Percentiles rank a stretch among this genome's conserved stretches.
Evolutionary conservation across 2,888 invertebrate genomes (phyloP).

Genomic region (Dilophus febrilis): DNA sequence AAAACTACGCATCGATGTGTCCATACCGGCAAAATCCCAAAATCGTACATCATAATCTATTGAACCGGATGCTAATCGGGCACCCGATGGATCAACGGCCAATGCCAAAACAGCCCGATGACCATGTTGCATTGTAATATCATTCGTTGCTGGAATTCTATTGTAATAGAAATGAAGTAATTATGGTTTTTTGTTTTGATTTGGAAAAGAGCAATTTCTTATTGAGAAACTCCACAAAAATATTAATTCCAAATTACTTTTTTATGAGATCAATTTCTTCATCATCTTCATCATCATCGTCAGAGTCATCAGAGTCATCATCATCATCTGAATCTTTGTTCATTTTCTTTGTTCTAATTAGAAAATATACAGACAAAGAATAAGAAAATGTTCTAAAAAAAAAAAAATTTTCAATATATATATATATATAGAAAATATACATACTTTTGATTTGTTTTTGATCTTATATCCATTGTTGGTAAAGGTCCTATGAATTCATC

Average conservation of each 20-base stretch:
- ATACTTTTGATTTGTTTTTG: neutral
- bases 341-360: neutral
- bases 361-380: too few relatives aligned
- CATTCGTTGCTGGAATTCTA: slow-evolving; percentile 56
- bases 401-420: too few relatives aligned
- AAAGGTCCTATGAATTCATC: slow-evolving; percentile 21
- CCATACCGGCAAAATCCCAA: slow-evolving; percentile 99
- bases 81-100: slow-evolving; percentile 86
- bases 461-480: slow-evolving; percentile 12
- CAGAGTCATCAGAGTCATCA: slow-evolving; percentile 17
- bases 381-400: too few relatives aligned
- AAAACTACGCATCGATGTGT: slow-evolving; percentile 77
- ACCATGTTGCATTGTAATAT: slow-evolving; percentile 79
- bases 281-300: slow-evolving; percentile 36
- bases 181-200: neutral
- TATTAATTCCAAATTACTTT: too few relatives aligned
- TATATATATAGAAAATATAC: neutral
- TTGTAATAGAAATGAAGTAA: slow-evolving; percentile 19
- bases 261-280: slow-evolving; percentile 26
- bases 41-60: slow-evolving; percentile 92
- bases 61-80: slow-evolving; percentile 73
- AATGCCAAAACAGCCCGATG: slow-evolving; percentile 77
- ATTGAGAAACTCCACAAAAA: too few relatives aligned
- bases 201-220: neutral
- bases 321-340: slow-evolving; percentile 14